Base-by-base conservation (phyloP, 2,113 vertebrate species). In the Gobiocypris rarus region DNA sequence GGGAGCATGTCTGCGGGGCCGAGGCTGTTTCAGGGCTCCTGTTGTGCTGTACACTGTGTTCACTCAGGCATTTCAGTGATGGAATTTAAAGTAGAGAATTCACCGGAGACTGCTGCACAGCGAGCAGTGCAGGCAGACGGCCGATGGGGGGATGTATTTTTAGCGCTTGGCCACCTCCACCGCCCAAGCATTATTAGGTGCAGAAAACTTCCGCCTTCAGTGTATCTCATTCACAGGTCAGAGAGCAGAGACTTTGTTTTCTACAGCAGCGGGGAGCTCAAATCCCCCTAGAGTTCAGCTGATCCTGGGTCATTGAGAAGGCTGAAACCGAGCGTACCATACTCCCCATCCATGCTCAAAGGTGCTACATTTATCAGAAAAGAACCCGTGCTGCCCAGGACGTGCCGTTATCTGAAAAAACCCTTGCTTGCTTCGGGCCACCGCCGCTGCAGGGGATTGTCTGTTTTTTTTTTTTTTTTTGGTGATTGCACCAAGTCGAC, bases 211-310 rank as follows among this genome's bases (percentile, higher is more conserved):
- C 78, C 17, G n/a, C 65, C 58, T 69, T 52, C 38, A 13, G 48
- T 69, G 80, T 75, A 85, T 74, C 50, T 65, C 80, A 84, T 85
- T 75, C 82, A 86, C 82, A 78, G 85, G 85, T 88, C 84, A 86
- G 71, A 81, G 82, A 84, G 74, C 80, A 77, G 73, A 58, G 48
- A 84, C 76, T 87, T 86, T 86, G 80, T 82, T 87, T 87, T 80
- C 31, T 77, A 61, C 70, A 70, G 31, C 65, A 78, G 77, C 65
- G 34, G 73, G 58, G 50, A 85, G 84, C 58, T 82, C 28, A 75
- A 82, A 43, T 87, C 83, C 77, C 71, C 34, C 50, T 52, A 45
- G 75, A 86, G 76, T 50, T 50, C 59, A 76, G 75, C 63, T 76
- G 17, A 34, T 83, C 59, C 71, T 48, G 17, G 43, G 78, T 80